Percentiles rank a stretch among this genome's conserved stretches.
Conservation (phyloP, 2,888 invertebrate genomes). For the Flexamia atlantica region DNA sequence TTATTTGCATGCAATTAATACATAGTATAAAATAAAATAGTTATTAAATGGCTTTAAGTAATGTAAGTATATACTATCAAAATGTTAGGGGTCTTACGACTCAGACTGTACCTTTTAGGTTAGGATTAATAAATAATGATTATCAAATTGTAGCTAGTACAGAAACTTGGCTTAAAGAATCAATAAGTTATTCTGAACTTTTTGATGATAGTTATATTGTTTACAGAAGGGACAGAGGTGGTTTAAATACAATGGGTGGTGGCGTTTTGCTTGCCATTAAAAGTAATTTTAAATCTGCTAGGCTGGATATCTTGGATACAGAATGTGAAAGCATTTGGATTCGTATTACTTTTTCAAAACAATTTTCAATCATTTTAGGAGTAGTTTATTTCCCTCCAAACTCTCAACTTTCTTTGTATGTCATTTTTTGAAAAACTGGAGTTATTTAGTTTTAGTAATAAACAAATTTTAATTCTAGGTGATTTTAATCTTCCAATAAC, state of each 20-base stretch:
- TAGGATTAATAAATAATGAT: background rate
- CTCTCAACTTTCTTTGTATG: background rate
- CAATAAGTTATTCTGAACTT: background rate
- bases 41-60: too few relatives aligned
- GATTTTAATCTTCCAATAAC: conserved; percentile 18
- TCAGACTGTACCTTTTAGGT: background rate
- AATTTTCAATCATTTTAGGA: background rate
- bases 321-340: background rate
- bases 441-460: background rate
- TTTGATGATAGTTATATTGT: background rate
- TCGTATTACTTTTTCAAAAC: background rate
- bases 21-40: too few relatives aligned
- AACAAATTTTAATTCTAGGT: background rate
- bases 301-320: background rate
- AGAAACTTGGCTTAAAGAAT: background rate
- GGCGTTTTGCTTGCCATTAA: background rate
- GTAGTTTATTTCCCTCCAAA: background rate
- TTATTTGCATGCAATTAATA: too few relatives aligned
- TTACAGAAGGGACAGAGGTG: background rate
- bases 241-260: background rate
- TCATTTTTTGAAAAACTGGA: conserved; percentile 8
- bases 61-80: background rate
- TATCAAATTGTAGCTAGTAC: background rate
- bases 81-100: background rate
- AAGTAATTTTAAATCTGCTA: background rate